Evolutionary conservation across 2,888 invertebrate genomes (phyloP).

Genomic region (Epirrhoe alternata): DNA sequence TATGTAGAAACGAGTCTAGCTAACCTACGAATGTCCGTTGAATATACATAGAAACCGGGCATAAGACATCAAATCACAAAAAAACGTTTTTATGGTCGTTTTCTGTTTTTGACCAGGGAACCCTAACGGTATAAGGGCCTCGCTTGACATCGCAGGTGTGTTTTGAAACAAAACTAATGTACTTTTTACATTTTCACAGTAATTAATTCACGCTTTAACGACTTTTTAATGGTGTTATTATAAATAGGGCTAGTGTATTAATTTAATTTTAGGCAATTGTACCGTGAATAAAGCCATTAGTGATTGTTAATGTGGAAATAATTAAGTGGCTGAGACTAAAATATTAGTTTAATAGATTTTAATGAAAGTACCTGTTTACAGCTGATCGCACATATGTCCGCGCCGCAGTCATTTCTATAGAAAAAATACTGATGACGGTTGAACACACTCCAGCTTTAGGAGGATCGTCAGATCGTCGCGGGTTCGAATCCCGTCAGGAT

Average conservation of each 20-base stretch:
- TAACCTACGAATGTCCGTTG: no score
- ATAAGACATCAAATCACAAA: no score
- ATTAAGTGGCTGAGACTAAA: neutral
- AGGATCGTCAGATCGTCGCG: no score
- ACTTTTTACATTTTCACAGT: constrained; percentile 55
- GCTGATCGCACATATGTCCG: no score
- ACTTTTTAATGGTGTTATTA: constrained; percentile 59
- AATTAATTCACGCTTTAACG: constrained; percentile 65
- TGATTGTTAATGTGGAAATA: constrained; percentile 6
- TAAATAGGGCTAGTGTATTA: constrained; percentile 46
- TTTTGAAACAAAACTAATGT: constrained; percentile 52
- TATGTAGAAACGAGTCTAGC: no score
- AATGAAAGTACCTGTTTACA: neutral
- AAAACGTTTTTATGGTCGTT: neutral
- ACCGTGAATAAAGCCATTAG: constrained; percentile 26
- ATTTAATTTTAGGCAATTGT: constrained; percentile 24
- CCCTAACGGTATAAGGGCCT: constrained; percentile 22
- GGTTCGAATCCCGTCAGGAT: no score
- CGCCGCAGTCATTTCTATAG: no score
- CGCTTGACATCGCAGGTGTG: constrained; percentile 55
- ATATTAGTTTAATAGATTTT: neutral
- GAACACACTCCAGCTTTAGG: no score
- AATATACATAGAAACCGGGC: no score
- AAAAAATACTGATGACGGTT: no score
- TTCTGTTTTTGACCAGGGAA: constrained; percentile 4